Percentiles rank a stretch among this genome's conserved stretches.
Conservation (phyloP, 2,113 vertebrate species). For the Pterocles burchelli region DNA sequence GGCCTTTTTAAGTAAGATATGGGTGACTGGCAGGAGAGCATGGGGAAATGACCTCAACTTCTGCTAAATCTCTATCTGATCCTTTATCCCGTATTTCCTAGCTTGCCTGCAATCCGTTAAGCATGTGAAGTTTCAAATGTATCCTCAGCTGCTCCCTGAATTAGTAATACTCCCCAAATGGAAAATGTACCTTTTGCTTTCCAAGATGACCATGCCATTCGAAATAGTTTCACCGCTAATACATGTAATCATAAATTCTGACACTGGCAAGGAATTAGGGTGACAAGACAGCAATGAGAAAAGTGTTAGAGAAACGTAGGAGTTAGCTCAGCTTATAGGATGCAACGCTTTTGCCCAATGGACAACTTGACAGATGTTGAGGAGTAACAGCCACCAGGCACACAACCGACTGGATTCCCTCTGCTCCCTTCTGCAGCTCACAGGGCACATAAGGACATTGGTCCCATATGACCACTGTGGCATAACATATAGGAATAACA, state of each 20-base stretch:
- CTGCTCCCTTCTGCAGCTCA: background rate
- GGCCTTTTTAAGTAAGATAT: background rate
- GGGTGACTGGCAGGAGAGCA: background rate
- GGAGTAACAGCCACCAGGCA: background rate
- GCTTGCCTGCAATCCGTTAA: background rate
- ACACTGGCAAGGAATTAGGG: background rate
- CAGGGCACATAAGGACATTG: background rate
- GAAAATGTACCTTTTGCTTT: conserved; percentile 52
- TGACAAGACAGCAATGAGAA: conserved; percentile 41
- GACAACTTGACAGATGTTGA: background rate
- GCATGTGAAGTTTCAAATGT: background rate
- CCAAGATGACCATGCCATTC: conserved; percentile 1
- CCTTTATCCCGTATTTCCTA: background rate
- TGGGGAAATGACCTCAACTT: background rate
- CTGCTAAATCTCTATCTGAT: background rate
- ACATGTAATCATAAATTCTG: background rate
- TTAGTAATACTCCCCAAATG: conserved; percentile 1
- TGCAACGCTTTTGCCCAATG: background rate
- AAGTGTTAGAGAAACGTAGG: background rate
- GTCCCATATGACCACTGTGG: rapidly evolving
- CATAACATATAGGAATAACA: background rate
- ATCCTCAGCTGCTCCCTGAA: conserved; percentile 27
- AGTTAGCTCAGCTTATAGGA: conserved; percentile 31
- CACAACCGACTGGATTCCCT: rapidly evolving
- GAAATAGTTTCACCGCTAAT: background rate